phyloP scores from a whole-genome alignment of 2,888 invertebrate species.

The Phrixothrix hirtus region DNA sequence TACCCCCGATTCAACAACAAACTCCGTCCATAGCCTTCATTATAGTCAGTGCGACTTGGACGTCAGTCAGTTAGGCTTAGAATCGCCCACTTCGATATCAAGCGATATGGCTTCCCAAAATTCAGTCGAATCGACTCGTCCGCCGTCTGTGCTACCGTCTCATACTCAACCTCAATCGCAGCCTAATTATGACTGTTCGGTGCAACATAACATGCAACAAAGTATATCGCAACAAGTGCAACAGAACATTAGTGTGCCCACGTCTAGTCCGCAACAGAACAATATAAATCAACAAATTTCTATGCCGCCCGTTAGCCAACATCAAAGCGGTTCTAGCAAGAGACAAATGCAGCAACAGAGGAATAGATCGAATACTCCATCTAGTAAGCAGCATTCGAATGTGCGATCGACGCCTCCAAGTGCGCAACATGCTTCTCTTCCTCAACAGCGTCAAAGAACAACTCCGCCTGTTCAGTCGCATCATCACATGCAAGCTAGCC shows the following conservation, averaged over 20 bases:
- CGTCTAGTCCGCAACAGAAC: conserved; percentile 58
- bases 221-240: conserved; percentile 46
- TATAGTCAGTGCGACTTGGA: conserved; percentile 82
- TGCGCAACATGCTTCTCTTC: conserved; percentile 42
- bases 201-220: conserved; percentile 31
- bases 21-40: conserved; percentile 77
- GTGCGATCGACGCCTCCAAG: conserved; percentile 51
- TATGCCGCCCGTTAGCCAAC: conserved; percentile 39
- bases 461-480: conserved; percentile 22
- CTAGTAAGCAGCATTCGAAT: conserved; percentile 48
- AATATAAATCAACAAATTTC: conserved; percentile 43
- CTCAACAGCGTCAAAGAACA: conserved; percentile 36
- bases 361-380: conserved; percentile 51
- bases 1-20: conserved; percentile 82
- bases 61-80: conserved; percentile 80
- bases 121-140: conserved; percentile 64
- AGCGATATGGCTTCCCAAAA: conserved; percentile 81
- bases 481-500: conserved; percentile 46
- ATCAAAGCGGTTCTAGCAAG: conserved; percentile 49
- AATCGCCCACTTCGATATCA: conserved; percentile 86
- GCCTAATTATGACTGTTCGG: conserved; percentile 12
- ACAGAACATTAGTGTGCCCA: conserved; percentile 50
- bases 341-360: conserved; percentile 50
- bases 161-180: conserved; percentile 39
- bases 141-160: conserved; percentile 61